Evolutionary conservation across 2,113 vertebrate species (phyloP).

Genomic region (Syrmaticus mikado): DNA sequence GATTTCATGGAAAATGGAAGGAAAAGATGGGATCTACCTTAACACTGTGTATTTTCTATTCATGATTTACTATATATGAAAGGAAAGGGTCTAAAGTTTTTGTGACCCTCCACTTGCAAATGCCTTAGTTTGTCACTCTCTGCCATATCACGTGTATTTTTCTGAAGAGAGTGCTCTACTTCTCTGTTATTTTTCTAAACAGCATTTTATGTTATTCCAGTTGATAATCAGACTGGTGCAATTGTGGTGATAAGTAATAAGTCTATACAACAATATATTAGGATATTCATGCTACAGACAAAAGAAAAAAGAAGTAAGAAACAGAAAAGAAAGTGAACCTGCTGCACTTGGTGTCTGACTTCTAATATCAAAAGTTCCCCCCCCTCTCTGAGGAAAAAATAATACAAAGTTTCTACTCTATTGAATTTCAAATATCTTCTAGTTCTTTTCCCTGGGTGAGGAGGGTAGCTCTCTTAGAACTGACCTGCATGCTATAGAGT

Average conservation of each 20-base stretch:
- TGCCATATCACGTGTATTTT: not conserved
- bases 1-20: not conserved
- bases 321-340: not conserved
- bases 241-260: not conserved
- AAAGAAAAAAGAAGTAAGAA: not conserved
- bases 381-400: not conserved
- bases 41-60: not conserved
- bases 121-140: not conserved
- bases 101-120: not conserved
- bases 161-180: not conserved
- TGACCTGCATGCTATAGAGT: not conserved
- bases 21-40: not conserved
- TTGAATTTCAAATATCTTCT: not conserved
- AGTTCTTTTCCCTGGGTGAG: not conserved
- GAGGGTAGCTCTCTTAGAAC: not conserved
- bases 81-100: not conserved
- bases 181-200: not conserved
- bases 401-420: accelerated
- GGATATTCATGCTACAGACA: not conserved
- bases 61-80: not conserved
- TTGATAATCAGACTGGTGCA: not conserved
- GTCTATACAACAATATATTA: not conserved
- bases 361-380: not conserved
- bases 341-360: not conserved
- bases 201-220: not conserved